These are phyloP conservation scores for Delichon dasypus DNA, from an alignment of 2,797 vertebrate genomes.

Conservation along the genomic window DNA sequence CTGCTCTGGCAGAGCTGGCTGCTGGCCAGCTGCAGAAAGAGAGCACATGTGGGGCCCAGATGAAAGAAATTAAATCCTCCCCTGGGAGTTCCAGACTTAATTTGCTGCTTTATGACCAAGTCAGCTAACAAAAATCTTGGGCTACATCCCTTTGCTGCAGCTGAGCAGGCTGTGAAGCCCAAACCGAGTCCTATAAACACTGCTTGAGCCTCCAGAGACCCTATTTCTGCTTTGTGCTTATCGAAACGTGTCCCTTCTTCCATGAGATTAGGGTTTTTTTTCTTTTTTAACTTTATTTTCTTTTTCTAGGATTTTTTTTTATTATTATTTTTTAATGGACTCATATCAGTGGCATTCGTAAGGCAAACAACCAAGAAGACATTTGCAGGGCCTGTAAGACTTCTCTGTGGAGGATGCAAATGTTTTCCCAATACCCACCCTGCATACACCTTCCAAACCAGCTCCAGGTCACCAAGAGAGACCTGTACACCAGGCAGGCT, in stretches of 20 bases:
- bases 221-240: not conserved
- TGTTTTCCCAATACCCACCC: not conserved
- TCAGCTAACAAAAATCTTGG: not conserved
- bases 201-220: not conserved
- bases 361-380: not conserved
- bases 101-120: conserved; percentile 14
- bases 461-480: not conserved
- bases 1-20: conserved; percentile 24
- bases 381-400: not conserved
- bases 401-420: not conserved
- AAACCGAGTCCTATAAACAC: not conserved
- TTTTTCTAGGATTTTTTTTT: not conserved
- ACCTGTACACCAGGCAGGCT: not conserved
- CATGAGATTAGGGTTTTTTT: not conserved
- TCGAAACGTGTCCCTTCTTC: not conserved
- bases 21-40: not conserved
- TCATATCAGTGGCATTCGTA: not conserved
- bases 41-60: not conserved
- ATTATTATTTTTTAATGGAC: not conserved
- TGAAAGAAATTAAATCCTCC: conserved; percentile 10
- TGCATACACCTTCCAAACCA: not conserved
- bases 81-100: conserved; percentile 13
- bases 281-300: not conserved
- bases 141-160: not conserved
- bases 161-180: not conserved